Evolutionary conservation across 1,140 invertebrate genomes (phyloP), one percentile per base, ranked within the genome.

Genomic region (Bombus impatiens): DNA sequence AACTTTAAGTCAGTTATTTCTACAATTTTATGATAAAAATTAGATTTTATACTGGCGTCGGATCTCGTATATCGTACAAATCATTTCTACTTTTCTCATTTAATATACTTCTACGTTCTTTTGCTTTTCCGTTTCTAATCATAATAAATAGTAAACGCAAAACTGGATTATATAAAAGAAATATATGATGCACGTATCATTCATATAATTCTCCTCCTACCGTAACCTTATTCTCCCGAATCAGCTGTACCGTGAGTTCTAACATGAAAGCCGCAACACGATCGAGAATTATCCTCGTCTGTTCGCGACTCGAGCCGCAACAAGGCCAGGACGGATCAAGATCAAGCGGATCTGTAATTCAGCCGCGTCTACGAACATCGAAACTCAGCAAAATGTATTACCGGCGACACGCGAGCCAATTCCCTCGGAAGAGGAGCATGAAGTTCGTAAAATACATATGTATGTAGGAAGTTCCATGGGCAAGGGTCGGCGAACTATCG

Each of bases 401-500:
- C 78, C 70, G 35, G 65, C 47, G 83, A 71, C 76, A 84, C 83
- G 76, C 47, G 53, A 84, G n/a, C n/a, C 77, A 82, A 59, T 59
- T 82, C 68, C 44, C 74, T 65, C 32, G 40, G 5, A 35, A 22
- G 10, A 53, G 10, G 32, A 22, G 32, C 28, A 65, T 32, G n/a
- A 53, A 57, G 75, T 84, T 78, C 75, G 62, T 59, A 78, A 78
- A 84, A 70, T 65, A 67, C n/a, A 70, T 65, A 67, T 32, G 28
- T 28, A 78, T 44, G 35, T 42, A 44, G 47, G 47, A 84, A 35
- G 35, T 68, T 53, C n/a, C 8, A 35, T 18, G n/a, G 42, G 68
- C 75, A 57, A n/a, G 40, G 79, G 79, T 75, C 72, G 59, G 42
- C 35, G 77, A 37, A 85, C 83, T 85, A 85, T 85, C 83, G 83